Conservation (phyloP, 2,888 invertebrate species). For the Lacanobia wlatinum region DNA sequence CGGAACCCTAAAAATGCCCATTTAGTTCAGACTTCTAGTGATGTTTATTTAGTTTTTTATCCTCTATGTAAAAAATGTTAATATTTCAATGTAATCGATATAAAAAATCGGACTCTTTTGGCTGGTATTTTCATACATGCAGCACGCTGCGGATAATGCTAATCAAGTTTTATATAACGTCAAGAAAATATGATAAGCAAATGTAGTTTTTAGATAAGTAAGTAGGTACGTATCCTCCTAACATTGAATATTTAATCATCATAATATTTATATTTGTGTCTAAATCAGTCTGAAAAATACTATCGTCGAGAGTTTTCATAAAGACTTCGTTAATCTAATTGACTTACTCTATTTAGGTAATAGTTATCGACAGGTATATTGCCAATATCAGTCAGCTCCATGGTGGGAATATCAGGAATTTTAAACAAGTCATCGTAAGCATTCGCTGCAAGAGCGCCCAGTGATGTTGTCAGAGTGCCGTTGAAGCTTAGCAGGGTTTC, state of each 20-base stretch:
- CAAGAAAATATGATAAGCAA: neutral
- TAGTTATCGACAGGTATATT: conserved; percentile 76
- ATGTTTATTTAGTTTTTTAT: neutral
- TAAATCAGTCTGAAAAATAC: neutral
- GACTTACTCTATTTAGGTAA: conserved; percentile 84
- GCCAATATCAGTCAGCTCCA: conserved; percentile 75
- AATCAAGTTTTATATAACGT: conserved; percentile 9
- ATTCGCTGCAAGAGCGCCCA: conserved; percentile 75
- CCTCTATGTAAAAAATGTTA: neutral
- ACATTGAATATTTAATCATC: neutral
- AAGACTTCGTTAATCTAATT: conserved; percentile 1
- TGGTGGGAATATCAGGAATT: conserved; percentile 66
- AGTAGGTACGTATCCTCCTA: too few relatives aligned
- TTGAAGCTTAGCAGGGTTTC: conserved; percentile 81
- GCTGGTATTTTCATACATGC: neutral
- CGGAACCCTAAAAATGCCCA: too few relatives aligned
- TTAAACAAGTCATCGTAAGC: conserved; percentile 78
- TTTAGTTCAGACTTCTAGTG: too few relatives aligned
- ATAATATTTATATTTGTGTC: neutral
- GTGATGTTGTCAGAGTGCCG: conserved; percentile 70
- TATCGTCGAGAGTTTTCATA: neutral
- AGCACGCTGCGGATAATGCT: neutral
- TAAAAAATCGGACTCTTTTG: neutral
- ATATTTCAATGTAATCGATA: neutral
- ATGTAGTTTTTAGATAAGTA: conserved; percentile 6